These are phyloP conservation scores for Drosophila pseudoananassae DNA, from an alignment of 1,140 invertebrate genomes.

Conservation along the genomic window DNA sequence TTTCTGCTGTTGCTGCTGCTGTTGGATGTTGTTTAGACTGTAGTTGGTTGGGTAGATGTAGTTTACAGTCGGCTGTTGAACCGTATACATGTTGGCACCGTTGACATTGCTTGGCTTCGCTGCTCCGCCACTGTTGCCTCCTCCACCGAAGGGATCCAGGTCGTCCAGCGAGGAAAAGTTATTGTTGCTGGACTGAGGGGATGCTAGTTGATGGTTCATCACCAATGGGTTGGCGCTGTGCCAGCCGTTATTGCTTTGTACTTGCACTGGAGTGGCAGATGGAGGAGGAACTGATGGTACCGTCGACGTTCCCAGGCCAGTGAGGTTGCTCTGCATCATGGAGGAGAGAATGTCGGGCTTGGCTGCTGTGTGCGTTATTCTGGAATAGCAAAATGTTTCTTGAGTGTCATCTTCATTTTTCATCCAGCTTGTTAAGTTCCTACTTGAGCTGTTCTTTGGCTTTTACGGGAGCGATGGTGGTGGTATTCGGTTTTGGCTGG, in stretches of 20 bases:
- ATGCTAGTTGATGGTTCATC: constrained; percentile 76
- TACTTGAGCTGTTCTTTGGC: constrained; percentile 68
- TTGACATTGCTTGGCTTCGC: constrained; percentile 53
- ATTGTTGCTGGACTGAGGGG: constrained; percentile 69
- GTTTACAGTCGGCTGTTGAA: constrained; percentile 74
- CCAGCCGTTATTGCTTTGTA: constrained; percentile 55
- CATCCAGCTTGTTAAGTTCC: not conserved
- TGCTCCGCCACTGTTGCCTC: constrained; percentile 1
- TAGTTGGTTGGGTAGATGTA: constrained; percentile 76
- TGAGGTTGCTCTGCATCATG: constrained; percentile 74
- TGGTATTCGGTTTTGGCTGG: constrained; percentile 25
- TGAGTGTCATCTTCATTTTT: constrained; percentile 19
- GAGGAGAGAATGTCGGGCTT: constrained; percentile 75
- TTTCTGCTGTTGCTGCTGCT: constrained; percentile 42
- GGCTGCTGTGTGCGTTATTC: constrained; percentile 63
- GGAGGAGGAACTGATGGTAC: constrained; percentile 4
- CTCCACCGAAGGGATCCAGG: constrained; percentile 67
- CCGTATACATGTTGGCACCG: constrained; percentile 70
- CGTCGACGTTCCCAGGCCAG: constrained; percentile 25
- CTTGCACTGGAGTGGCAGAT: constrained; percentile 15
- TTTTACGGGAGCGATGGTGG: constrained; percentile 42
- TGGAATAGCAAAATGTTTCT: constrained; percentile 53
- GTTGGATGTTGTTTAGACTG: constrained; percentile 51
- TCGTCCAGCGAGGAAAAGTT: constrained; percentile 75
- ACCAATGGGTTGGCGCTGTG: constrained; percentile 79